These are phyloP conservation scores for Drosophila anceps DNA, from an alignment of 2,888 invertebrate genomes.

Conservation along the genomic window DNA sequence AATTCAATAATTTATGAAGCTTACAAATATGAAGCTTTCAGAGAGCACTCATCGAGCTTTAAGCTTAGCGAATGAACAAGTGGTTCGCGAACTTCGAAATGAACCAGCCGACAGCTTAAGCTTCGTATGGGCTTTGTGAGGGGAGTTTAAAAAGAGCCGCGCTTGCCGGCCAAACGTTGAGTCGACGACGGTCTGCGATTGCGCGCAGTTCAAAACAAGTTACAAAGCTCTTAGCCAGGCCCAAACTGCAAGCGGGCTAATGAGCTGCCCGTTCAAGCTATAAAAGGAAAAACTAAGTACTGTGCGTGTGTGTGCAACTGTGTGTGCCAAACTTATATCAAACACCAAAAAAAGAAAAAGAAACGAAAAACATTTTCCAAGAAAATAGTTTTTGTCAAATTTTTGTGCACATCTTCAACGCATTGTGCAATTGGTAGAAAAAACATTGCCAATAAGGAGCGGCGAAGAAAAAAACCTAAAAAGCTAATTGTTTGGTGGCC, in stretches of 20 bases:
- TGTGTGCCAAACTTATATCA: slow-evolving; percentile 34
- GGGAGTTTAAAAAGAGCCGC: slow-evolving; percentile 75
- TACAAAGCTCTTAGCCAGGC: slow-evolving; percentile 34
- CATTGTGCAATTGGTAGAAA: slow-evolving; percentile 63
- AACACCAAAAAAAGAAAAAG: neutral
- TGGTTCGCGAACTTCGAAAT: slow-evolving; percentile 25
- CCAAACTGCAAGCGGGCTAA: slow-evolving; percentile 30
- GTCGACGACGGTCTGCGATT: slow-evolving; percentile 81
- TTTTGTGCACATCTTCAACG: slow-evolving; percentile 39
- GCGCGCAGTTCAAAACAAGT: slow-evolving; percentile 72
- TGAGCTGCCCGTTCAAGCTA: slow-evolving; percentile 31
- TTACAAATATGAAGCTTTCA: neutral
- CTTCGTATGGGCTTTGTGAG: slow-evolving; percentile 35
- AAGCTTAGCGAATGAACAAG: slow-evolving; percentile 46
- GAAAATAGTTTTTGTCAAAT: slow-evolving; percentile 39
- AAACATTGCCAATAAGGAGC: slow-evolving; percentile 58
- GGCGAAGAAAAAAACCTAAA: slow-evolving; percentile 24
- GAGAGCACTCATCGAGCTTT: slow-evolving; percentile 41
- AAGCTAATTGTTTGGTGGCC: slow-evolving; percentile 28
- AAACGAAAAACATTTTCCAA: slow-evolving; percentile 3
- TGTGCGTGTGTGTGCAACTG: slow-evolving; percentile 49
- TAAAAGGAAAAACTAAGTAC: slow-evolving; percentile 42
- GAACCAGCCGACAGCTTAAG: slow-evolving; percentile 24
- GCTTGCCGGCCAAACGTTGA: slow-evolving; percentile 66
- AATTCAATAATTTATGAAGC: neutral